Evolutionary conservation across 1,140 invertebrate species (phyloP).

Genomic region (Drosophila leontia): DNA sequence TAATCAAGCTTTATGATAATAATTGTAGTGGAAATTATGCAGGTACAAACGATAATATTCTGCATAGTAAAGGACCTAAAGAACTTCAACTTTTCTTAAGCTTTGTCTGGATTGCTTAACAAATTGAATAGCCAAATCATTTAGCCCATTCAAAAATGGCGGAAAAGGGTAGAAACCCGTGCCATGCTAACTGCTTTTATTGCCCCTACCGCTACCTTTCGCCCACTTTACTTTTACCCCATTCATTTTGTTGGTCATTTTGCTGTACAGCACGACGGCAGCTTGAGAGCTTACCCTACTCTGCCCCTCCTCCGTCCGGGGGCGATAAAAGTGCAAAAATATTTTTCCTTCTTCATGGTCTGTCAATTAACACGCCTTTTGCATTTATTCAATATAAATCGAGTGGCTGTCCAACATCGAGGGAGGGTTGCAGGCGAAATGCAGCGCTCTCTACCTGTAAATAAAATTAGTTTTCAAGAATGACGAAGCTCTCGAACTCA

Average conservation of each 20-base stretch:
- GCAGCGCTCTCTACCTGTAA: slow-evolving; percentile 58
- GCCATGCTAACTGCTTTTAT: slow-evolving; percentile 13
- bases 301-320: slow-evolving; percentile 2
- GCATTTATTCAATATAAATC: slow-evolving; percentile 83
- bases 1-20: neutral
- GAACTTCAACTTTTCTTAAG: neutral
- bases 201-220: neutral
- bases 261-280: slow-evolving; percentile 38
- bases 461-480: slow-evolving; percentile 80
- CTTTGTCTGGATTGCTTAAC: slow-evolving; percentile 14
- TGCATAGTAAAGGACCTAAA: neutral
- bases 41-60: neutral
- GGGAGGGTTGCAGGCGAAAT: neutral
- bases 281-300: slow-evolving; percentile 23
- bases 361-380: slow-evolving; percentile 83
- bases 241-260: slow-evolving; percentile 52
- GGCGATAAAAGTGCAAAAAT: slow-evolving; percentile 71
- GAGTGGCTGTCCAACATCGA: slow-evolving; percentile 36
- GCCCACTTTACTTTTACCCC: slow-evolving; percentile 7
- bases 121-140: slow-evolving; percentile 17
- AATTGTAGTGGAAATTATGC: neutral
- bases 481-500: slow-evolving; percentile 42
- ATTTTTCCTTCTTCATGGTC: slow-evolving; percentile 78
- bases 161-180: slow-evolving; percentile 7
- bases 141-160: slow-evolving; percentile 11